Percentiles rank a stretch among this genome's conserved stretches.
Evolutionary conservation across 2,113 vertebrate species (phyloP).

Genomic region (Arenaria interpres): DNA sequence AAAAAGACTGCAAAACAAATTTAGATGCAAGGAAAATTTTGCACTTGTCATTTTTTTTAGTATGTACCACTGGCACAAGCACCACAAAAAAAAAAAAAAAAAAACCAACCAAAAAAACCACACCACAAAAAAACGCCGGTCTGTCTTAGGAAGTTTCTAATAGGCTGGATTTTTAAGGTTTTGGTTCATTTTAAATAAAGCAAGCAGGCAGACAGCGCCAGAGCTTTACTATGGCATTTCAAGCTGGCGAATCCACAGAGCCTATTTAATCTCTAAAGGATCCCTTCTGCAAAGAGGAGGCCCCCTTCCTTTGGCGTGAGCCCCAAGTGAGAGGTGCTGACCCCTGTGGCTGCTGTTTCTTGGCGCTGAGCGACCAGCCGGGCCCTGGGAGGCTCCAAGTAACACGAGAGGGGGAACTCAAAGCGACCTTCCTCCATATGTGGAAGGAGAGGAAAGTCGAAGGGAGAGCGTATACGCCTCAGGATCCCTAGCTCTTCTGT

Average conservation of each 20-base stretch:
- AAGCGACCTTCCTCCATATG: background rate
- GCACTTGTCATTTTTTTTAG: background rate
- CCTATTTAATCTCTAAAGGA: background rate
- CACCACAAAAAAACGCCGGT: background rate
- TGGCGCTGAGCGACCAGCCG: background rate
- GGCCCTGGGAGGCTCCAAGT: background rate
- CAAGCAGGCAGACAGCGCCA: accelerated
- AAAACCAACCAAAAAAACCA: background rate
- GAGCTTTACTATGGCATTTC: background rate
- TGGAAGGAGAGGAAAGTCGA: background rate
- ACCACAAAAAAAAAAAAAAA: background rate
- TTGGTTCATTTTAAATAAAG: background rate
- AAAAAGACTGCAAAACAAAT: background rate
- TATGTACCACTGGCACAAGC: accelerated
- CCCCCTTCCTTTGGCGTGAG: background rate
- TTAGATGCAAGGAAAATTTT: background rate
- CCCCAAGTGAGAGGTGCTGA: background rate
- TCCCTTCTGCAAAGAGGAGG: background rate
- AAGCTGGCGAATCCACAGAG: background rate
- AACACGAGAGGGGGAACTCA: constrained; percentile 2
- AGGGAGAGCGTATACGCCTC: background rate
- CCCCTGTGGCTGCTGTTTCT: background rate
- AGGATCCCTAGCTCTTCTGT: background rate
- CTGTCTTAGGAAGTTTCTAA: background rate
- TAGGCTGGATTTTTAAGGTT: background rate